Percentiles rank a stretch among this genome's conserved stretches.
Conservation (phyloP, 2,113 vertebrate species). For the Drymodes brunneopygia region DNA sequence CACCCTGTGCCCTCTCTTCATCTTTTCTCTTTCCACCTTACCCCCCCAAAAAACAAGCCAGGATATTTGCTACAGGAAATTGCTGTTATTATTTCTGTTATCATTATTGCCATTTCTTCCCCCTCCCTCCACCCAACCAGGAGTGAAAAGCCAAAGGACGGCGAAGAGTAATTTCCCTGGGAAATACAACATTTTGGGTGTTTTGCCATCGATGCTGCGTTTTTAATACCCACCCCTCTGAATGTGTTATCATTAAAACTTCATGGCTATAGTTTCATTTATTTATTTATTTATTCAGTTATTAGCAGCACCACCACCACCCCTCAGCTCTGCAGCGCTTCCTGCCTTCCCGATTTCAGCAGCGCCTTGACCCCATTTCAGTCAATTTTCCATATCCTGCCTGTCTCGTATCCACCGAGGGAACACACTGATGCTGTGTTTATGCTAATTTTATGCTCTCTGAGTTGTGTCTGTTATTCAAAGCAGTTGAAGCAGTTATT, state of each 20-base stretch:
- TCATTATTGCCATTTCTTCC: slow-evolving; percentile 53
- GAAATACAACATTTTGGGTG: slow-evolving; percentile 32
- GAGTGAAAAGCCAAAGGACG: slow-evolving; percentile 47
- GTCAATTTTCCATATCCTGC: slow-evolving; percentile 81
- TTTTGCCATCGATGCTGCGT: neutral
- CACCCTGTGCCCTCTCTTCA: neutral
- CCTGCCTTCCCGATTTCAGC: slow-evolving; percentile 71
- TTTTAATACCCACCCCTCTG: slow-evolving; percentile 47
- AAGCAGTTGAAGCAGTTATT: slow-evolving; percentile 88
- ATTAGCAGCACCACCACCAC: slow-evolving; percentile 34
- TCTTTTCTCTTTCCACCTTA: neutral
- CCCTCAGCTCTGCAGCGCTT: slow-evolving; percentile 48
- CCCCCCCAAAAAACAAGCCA: neutral
- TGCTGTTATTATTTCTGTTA: slow-evolving; percentile 20
- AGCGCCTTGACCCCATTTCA: slow-evolving; percentile 81
- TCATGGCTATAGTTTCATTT: neutral
- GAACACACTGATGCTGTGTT: slow-evolving; percentile 79
- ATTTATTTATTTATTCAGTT: slow-evolving; percentile 32
- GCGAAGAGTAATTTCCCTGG: slow-evolving; percentile 56
- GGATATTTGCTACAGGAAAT: slow-evolving; percentile 19
- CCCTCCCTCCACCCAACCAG: neutral
- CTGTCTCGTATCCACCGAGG: slow-evolving; percentile 74
- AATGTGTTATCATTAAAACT: slow-evolving; percentile 68
- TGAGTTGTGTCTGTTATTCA: slow-evolving; percentile 90
- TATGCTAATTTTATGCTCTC: slow-evolving; percentile 88